Base-by-base conservation (phyloP, 2,888 invertebrate genomes). In the Germaria angustata region DNA sequence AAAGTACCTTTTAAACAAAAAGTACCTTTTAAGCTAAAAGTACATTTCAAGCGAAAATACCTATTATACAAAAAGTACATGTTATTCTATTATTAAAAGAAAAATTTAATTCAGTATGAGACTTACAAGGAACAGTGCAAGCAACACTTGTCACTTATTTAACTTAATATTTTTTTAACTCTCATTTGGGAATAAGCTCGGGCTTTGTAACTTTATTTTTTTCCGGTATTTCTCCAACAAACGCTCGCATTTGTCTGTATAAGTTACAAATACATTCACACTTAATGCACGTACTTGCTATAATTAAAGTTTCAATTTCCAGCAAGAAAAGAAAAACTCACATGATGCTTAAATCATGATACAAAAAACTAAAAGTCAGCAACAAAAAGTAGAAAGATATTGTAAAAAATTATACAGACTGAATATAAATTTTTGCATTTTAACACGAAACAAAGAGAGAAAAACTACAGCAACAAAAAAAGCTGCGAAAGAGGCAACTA, bases 221-320 rank as follows among this genome's bases (percentile, higher is more conserved):
- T 77, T 69, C 77, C 77, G 77, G 49, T 44, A 13, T 44, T 63
- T 69, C 61, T 44, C 53, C n/a, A 53, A 44, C 44, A 53, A 68
- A 46, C 77, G 68, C 59, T 59, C 41, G 59, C 22, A 59, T 55
- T 53, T 5, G 17, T 11, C 9, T 1, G 34, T 32, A 22, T 49
- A 55, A 39, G 20, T 28, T n/a, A 13, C 39, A 51, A 49, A 39
- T 13, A 39, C 49, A 9, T 49, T 2, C 39, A 68, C n/a, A 59
- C 44, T n/a, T 59, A 7, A 41, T 32, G 65, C 79, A 79, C 65
- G 71, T 72, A 63, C 63, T 75, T 76, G 71, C 69, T 66, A 66
- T 79, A 82, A 82, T 82, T 82, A 82, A 79, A 79, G 82, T 82
- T 82, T 76, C 79, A 82, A 82, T 82, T 82, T 82, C 75, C 75